phyloP scores from a whole-genome alignment of 2,888 invertebrate genomes.

The Gryllus longicercus region DNA sequence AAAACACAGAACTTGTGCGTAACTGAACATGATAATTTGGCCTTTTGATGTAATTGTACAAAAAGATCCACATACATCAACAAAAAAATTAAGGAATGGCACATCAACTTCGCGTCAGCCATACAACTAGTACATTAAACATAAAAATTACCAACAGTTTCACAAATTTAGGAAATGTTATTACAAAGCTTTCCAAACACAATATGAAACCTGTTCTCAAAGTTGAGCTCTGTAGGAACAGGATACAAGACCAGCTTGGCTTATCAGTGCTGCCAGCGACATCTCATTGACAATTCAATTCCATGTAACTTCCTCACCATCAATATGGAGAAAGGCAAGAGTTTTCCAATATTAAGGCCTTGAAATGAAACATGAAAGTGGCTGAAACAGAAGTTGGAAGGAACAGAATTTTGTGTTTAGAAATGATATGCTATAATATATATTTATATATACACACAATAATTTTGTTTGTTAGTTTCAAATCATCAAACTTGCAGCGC shows the following conservation, averaged over 20 bases:
- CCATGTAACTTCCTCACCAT: not conserved
- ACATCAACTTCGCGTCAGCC: not conserved
- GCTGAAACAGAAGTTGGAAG: too few relatives aligned
- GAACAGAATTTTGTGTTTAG: not conserved
- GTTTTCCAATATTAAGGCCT: not conserved
- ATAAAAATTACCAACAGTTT: not conserved
- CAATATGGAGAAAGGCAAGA: not conserved
- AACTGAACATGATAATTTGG: not conserved
- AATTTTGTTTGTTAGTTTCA: not conserved
- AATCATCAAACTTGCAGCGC: slow-evolving; percentile 11
- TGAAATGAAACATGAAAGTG: not conserved
- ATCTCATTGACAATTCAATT: not conserved
- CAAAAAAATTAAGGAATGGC: not conserved
- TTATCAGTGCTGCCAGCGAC: slow-evolving; percentile 9
- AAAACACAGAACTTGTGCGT: slow-evolving; percentile 17
- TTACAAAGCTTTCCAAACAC: slow-evolving; percentile 8
- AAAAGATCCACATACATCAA: slow-evolving; percentile 17
- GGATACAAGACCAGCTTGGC: not conserved
- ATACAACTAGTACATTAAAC: slow-evolving; percentile 1
- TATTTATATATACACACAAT: slow-evolving; percentile 5
- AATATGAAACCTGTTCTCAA: not conserved
- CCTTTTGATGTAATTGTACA: slow-evolving; percentile 9
- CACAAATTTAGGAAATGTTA: not conserved
- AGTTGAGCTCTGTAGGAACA: not conserved
- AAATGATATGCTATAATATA: slow-evolving; percentile 2